Base-by-base conservation (phyloP, 2,113 vertebrate species). In the Heterochromis multidens region DNA sequence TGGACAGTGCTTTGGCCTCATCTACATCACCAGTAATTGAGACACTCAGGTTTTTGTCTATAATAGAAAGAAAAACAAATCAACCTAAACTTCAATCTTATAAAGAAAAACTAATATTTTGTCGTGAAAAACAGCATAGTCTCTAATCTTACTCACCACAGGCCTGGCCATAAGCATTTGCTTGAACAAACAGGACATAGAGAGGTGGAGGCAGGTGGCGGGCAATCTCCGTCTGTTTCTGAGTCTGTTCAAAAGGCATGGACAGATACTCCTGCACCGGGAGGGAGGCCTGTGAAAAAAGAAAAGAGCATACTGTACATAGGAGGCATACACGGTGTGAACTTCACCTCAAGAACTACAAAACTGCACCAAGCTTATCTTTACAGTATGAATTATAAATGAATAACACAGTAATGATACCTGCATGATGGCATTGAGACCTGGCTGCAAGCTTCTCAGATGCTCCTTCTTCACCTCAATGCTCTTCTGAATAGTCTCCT, bases 381-480 rank as follows among this genome's bases (percentile, higher is more conserved):
- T 54, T 74, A 74, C 4, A 74, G 0, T 54, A 74, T 29, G 13
- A 33, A 74, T 49, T 74, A 74, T 74, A 0, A 74, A 33, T 54
- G 1, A 74, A 19, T 17, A 52, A n/a, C 46, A 33, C 70, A 74
- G 43, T 6, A 8, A 74, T 61, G n/a, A 13, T 91, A 99, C 99
- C 98, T 99, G 98, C 98, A 99, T 99, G 89, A 99, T 99, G 89
- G 97, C 97, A 80, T 98, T 97, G 76, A 99, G 97, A 5, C 97
- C 97, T 25, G 99, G 99, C 94, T 99, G 98, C n/a, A 99, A 96
- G 92, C 98, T 99, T 88, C 94, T 97, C 87, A 99, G 96, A 72
- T 99, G 98, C 33, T 99, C 98, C 91, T 98, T 99, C 95, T 99
- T 99, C 86, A 98, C 97, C 87, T 99, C 98, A 0, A 99, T 99